A percentile compares a stretch with the other conserved stretches of the same genome.
phyloP scores from a whole-genome alignment of 2,888 invertebrate species.

The Scaptomyza tumidula region DNA sequence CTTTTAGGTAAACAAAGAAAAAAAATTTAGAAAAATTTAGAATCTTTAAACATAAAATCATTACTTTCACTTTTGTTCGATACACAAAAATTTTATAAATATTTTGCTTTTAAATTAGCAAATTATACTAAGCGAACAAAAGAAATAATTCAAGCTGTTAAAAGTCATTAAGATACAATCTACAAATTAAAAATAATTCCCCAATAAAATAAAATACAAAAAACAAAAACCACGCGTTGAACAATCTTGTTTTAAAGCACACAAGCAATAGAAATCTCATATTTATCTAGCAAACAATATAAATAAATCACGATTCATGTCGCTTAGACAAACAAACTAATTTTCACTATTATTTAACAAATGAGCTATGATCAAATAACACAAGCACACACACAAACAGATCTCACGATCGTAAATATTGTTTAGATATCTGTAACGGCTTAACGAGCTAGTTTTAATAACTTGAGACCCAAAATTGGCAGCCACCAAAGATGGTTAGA shows the following conservation, averaged over 20 bases:
- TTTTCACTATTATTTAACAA: conserved; percentile 75
- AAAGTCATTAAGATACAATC: conserved; percentile 23
- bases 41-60: not conserved
- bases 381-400: conserved; percentile 7
- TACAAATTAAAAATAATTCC: conserved; percentile 9
- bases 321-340: conserved; percentile 63
- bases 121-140: not conserved
- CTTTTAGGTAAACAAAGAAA: no score
- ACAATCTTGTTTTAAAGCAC: conserved; percentile 31
- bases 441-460: conserved; percentile 58
- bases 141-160: conserved; percentile 12
- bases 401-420: conserved; percentile 49
- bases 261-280: conserved; percentile 30
- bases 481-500: conserved; percentile 51
- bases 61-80: conserved; percentile 13
- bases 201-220: conserved; percentile 24
- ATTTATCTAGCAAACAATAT: conserved; percentile 41
- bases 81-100: conserved; percentile 2
- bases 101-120: not conserved
- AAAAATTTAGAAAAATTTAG: no score
- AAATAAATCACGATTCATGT: conserved; percentile 68
- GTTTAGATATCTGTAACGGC: conserved; percentile 52
- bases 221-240: conserved; percentile 9
- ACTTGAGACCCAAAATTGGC: conserved; percentile 58
- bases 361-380: conserved; percentile 54